Percentiles rank a stretch among this genome's conserved stretches.
Evolutionary conservation across 2,113 vertebrate genomes (phyloP).

Genomic region (Notothenia coriiceps): DNA sequence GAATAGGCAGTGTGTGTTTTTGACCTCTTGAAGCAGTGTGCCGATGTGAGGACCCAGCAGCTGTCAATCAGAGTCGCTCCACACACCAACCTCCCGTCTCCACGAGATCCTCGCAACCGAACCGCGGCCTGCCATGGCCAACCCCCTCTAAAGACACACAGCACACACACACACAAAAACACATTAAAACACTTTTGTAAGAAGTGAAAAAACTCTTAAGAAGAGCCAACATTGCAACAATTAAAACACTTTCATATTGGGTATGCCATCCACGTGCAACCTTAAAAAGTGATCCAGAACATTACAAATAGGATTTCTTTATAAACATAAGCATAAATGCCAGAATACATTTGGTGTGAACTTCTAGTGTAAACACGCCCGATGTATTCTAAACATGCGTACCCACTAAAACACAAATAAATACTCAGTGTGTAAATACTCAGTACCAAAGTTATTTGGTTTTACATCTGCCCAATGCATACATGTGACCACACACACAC

Average conservation of each 20-base stretch:
- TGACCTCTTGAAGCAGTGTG: conserved; percentile 97
- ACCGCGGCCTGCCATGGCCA: conserved; percentile 98
- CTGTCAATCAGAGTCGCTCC: conserved; percentile 95
- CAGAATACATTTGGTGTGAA: conserved; percentile 22
- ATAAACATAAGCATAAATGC: conserved; percentile 7
- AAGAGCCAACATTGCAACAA: neutral
- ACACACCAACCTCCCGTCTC: conserved; percentile 92
- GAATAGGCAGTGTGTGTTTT: neutral
- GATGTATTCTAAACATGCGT: neutral
- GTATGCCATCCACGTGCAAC: too few relatives aligned
- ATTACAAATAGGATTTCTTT: too few relatives aligned
- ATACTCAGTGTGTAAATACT: neutral
- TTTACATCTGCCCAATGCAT: neutral
- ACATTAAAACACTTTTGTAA: neutral
- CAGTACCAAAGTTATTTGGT: neutral
- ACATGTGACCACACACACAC: neutral
- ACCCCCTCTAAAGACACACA: conserved; percentile 84
- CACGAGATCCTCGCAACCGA: conserved; percentile 89
- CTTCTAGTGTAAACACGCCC: conserved; percentile 2
- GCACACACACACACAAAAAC: neutral
- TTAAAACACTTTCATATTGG: too few relatives aligned
- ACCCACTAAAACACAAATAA: neutral
- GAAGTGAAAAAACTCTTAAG: neutral
- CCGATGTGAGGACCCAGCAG: conserved; percentile 97
- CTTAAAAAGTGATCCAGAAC: too few relatives aligned